Conservation (phyloP, 2,113 vertebrate genomes). For the Cinclus mexicanus region DNA sequence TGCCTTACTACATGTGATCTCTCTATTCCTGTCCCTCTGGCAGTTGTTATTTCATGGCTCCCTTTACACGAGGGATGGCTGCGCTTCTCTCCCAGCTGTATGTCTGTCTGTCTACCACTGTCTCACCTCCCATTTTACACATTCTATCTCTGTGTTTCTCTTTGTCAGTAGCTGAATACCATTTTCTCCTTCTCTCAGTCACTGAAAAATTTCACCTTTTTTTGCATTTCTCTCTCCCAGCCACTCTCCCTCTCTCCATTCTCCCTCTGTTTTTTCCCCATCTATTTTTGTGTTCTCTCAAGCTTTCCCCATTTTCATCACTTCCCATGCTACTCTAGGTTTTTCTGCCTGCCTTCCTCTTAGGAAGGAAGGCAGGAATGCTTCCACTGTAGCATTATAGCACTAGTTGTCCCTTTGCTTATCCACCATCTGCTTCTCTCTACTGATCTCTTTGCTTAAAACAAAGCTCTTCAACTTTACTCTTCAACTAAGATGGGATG, state of each 20-base stretch:
- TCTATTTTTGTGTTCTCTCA: background rate
- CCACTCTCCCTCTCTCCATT: background rate
- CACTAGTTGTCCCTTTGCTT: conserved; percentile 15
- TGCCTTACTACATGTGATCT: conserved; percentile 32
- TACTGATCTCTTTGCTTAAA: conserved; percentile 33
- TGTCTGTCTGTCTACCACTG: background rate
- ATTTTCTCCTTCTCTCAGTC: conserved; percentile 1
- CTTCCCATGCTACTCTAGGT: background rate
- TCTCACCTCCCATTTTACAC: background rate
- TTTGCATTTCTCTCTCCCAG: background rate
- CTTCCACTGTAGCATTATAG: background rate
- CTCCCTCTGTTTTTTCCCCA: background rate
- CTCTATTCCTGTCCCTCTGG: conserved; percentile 22
- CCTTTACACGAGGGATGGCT: background rate
- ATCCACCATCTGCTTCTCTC: conserved; percentile 44
- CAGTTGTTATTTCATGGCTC: conserved; percentile 25
- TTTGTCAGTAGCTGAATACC: background rate
- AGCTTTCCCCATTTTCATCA: background rate
- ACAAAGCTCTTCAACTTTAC: conserved; percentile 37
- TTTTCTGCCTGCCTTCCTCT: background rate
- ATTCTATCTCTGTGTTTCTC: background rate
- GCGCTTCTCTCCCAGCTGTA: background rate
- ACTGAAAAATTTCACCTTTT: background rate
- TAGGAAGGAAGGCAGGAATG: no score
- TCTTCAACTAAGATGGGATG: conserved; percentile 34